Evolutionary conservation across 2,888 invertebrate genomes (phyloP).

Genomic region (Syrista parreyssii): DNA sequence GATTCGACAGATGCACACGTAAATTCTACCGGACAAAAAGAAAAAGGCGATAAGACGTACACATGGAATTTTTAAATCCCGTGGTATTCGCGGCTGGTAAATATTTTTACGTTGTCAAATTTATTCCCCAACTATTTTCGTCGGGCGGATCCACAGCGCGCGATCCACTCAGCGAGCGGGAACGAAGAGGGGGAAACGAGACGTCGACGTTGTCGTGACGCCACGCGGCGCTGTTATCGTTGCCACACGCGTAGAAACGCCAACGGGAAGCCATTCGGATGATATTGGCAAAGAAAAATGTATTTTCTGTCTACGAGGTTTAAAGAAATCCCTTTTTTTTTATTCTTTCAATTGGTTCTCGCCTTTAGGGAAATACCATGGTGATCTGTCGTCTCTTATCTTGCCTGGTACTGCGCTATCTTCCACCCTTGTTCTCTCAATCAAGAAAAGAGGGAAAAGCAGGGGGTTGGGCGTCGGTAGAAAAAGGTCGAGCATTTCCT

Average conservation of each 20-base stretch:
- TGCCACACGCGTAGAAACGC: neutral
- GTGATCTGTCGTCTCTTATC: neutral
- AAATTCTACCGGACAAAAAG: neutral
- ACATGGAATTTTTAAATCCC: neutral
- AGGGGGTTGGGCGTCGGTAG: no score
- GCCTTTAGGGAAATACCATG: neutral
- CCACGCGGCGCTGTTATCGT: neutral
- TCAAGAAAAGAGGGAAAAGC: neutral
- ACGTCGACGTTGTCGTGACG: neutral
- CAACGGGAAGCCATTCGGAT: neutral
- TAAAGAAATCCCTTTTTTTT: neutral
- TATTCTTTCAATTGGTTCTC: neutral
- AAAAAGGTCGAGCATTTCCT: neutral
- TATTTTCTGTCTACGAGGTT: neutral
- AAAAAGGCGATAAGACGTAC: neutral
- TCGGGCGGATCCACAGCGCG: neutral
- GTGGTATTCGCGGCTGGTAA: neutral
- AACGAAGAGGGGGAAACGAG: neutral
- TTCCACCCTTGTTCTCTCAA: neutral
- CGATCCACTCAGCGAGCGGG: neutral
- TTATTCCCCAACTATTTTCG: constrained; percentile 1
- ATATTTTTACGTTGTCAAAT: constrained; percentile 2
- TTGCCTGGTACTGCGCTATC: neutral
- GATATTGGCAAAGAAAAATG: neutral
- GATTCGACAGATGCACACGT: neutral